These are phyloP conservation scores for Drosophila antonietae DNA, from an alignment of 2,888 invertebrate genomes.

Conservation along the genomic window DNA sequence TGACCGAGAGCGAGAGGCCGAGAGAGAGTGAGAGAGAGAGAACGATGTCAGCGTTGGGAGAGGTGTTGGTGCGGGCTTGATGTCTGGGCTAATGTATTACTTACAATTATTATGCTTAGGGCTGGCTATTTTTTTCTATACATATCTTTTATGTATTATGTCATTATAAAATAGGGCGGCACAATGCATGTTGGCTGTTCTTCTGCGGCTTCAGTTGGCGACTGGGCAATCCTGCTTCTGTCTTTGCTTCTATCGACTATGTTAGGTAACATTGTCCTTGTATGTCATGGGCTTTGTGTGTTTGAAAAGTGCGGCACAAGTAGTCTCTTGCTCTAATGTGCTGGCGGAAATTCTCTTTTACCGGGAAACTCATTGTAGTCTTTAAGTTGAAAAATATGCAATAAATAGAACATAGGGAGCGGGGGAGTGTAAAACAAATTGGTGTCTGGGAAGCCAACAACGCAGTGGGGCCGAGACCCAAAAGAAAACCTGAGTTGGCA, in stretches of 20 bases:
- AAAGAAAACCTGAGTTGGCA: too few relatives aligned
- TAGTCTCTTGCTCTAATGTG: constrained; percentile 49
- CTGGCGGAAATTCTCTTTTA: constrained; percentile 28
- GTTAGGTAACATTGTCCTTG: constrained; percentile 58
- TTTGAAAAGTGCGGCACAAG: constrained; percentile 56
- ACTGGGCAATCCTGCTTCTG: constrained; percentile 16
- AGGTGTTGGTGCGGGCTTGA: constrained; percentile 63
- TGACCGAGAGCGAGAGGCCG: neutral
- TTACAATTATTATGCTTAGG: constrained; percentile 77
- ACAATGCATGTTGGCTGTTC: constrained; percentile 63
- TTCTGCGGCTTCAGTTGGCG: constrained; percentile 19
- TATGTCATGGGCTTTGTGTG: constrained; percentile 59
- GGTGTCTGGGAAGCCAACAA: constrained; percentile 78
- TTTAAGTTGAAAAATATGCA: constrained; percentile 78
- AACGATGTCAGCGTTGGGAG: neutral
- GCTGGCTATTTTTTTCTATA: constrained; percentile 54
- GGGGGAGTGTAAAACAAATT: too few relatives aligned
- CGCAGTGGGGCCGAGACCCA: constrained; percentile 54
- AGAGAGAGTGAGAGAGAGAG: neutral
- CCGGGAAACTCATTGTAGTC: constrained; percentile 70
- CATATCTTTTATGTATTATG: constrained; percentile 71
- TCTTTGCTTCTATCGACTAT: constrained; percentile 47
- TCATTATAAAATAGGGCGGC: constrained; percentile 72
- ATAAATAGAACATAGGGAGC: constrained; percentile 75
- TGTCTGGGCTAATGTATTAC: constrained; percentile 77